These are phyloP conservation scores for Tetrapedia diversipes DNA, from an alignment of 2,888 invertebrate genomes.

Conservation along the genomic window DNA sequence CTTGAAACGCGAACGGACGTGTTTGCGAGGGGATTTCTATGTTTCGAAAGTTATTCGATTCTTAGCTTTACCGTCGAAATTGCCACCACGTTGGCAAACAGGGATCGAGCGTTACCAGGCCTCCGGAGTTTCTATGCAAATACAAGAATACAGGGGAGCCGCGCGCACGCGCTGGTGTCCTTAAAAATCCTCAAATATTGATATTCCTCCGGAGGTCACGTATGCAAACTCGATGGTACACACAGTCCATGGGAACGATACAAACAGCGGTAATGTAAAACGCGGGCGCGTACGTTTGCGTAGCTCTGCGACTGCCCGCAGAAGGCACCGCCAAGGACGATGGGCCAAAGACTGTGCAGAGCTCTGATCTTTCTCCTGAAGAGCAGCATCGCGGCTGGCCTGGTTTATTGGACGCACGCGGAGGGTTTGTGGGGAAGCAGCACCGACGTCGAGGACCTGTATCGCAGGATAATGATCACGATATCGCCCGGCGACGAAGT, in stretches of 20 bases:
- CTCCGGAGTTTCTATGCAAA: neutral
- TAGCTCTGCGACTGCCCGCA: constrained; percentile 77
- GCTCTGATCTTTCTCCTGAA: constrained; percentile 77
- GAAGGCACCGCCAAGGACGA: constrained; percentile 40
- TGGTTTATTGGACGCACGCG: constrained; percentile 81
- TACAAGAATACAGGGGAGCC: neutral
- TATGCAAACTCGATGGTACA: neutral
- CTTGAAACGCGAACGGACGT: neutral
- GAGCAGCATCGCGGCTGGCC: constrained; percentile 77
- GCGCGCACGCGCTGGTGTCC: neutral
- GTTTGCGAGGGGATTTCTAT: too few species aligned
- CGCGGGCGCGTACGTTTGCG: neutral
- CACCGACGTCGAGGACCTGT: constrained; percentile 80
- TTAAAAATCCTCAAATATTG: constrained; percentile 5
- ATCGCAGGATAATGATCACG: constrained; percentile 70
- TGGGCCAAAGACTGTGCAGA: constrained; percentile 30
- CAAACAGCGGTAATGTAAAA: neutral
- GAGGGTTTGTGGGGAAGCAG: constrained; percentile 83
- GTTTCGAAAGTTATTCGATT: neutral
- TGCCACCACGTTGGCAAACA: neutral
- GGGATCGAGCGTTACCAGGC: neutral
- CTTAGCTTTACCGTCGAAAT: neutral
- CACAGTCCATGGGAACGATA: neutral
- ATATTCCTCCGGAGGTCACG: constrained; percentile 3
- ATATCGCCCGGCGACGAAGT: constrained; percentile 54